These are phyloP conservation scores for Cephus pulcher DNA, from an alignment of 2,888 invertebrate genomes.

Conservation along the genomic window DNA sequence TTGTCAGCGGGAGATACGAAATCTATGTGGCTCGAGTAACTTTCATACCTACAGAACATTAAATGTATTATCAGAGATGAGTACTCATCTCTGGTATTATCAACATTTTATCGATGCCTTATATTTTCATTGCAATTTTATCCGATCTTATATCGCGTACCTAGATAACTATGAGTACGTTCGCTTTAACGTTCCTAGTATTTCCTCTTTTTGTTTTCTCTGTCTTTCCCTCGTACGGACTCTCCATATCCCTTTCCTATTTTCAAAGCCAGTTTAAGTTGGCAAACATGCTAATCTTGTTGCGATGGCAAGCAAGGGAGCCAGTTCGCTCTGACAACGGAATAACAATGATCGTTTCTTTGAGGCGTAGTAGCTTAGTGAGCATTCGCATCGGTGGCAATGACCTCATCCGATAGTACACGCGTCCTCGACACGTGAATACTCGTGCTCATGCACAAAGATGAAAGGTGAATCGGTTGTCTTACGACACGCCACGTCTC, in stretches of 20 bases:
- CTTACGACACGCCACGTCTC: not conserved
- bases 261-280: not conserved
- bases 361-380: not conserved
- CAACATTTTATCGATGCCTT: not conserved
- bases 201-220: not conserved
- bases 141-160: not conserved
- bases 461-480: not conserved
- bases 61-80: not conserved
- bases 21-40: not conserved
- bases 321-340: slow-evolving; percentile 3
- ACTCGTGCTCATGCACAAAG: not conserved
- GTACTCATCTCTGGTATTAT: too few relatives aligned
- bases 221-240: not conserved
- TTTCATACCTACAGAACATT: not conserved
- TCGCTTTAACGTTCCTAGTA: not conserved
- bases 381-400: not conserved
- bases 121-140: not conserved
- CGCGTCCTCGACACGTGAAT: not conserved
- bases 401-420: slow-evolving; percentile 1
- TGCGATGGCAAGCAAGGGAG: slow-evolving; percentile 4
- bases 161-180: not conserved
- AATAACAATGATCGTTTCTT: slow-evolving; percentile 15
- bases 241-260: not conserved
- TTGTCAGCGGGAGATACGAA: not conserved
- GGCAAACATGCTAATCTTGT: slow-evolving; percentile 11